Percentiles rank a stretch among this genome's conserved stretches.
These are phyloP conservation scores for Euura lappo DNA, from an alignment of 1,140 invertebrate species.

Conservation along the genomic window DNA sequence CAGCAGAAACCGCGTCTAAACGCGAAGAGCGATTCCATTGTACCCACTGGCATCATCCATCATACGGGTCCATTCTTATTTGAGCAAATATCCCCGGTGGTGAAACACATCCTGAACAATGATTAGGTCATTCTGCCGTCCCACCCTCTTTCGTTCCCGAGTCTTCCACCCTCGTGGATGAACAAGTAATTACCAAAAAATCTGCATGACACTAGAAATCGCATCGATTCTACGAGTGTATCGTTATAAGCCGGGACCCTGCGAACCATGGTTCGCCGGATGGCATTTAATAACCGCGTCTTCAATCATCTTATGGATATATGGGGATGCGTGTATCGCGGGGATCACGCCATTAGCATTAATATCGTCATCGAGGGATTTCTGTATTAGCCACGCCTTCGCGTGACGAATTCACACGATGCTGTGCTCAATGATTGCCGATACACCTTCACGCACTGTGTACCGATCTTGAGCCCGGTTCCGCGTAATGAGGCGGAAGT, in stretches of 20 bases:
- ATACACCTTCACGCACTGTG: conserved; percentile 10
- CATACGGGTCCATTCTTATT: conserved; percentile 25
- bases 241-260: neutral
- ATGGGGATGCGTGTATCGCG: neutral
- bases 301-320: conserved; percentile 14
- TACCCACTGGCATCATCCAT: conserved; percentile 22
- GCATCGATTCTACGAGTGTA: neutral
- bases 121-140: neutral
- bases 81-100: conserved; percentile 17
- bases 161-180: neutral
- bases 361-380: conserved; percentile 9
- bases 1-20: neutral
- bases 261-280: neutral
- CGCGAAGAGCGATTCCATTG: neutral
- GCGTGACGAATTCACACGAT: conserved; percentile 22
- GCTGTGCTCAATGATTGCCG: conserved; percentile 9
- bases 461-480: conserved; percentile 6
- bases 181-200: conserved; percentile 5
- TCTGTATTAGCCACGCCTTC: neutral
- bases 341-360: conserved; percentile 15
- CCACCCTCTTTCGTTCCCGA: neutral
- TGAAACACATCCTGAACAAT: neutral
- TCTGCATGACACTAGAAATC: conserved; percentile 2
- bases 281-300: conserved; percentile 19
- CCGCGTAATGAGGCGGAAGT: conserved; percentile 28